These are phyloP conservation scores for Kobus ellipsiprymnus DNA, from an alignment of 2,113 vertebrate genomes.

Conservation along the genomic window DNA sequence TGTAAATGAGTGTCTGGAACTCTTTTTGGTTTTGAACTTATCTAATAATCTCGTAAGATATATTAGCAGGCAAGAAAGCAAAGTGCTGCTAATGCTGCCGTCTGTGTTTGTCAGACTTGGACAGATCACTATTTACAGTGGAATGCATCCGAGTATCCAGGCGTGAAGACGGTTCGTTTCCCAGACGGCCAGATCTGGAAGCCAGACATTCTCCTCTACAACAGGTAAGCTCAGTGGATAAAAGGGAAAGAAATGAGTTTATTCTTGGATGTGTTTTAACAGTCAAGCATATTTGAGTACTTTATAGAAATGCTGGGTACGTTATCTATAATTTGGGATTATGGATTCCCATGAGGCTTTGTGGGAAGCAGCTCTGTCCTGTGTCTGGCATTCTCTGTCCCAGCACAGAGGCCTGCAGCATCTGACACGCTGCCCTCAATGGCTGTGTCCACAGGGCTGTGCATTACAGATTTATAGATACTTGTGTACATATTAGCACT, in stretches of 20 bases:
- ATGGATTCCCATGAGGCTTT: neutral
- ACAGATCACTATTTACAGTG: slow-evolving; percentile 91
- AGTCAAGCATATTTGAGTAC: neutral
- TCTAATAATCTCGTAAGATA: neutral
- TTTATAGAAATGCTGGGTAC: neutral
- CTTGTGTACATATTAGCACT: neutral
- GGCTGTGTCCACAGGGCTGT: neutral
- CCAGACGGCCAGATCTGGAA: slow-evolving; percentile 94
- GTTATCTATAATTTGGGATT: neutral
- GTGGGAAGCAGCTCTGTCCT: neutral
- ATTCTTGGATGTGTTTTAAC: neutral
- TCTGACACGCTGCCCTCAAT: fast-evolving
- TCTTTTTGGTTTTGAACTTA: slow-evolving; percentile 9
- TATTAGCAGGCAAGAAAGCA: neutral
- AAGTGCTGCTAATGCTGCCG: slow-evolving; percentile 30
- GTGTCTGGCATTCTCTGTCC: neutral
- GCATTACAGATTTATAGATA: neutral
- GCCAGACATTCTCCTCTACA: slow-evolving; percentile 97
- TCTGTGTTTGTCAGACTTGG: slow-evolving; percentile 85
- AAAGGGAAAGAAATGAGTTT: neutral
- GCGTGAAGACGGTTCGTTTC: slow-evolving; percentile 90
- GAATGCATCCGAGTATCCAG: slow-evolving; percentile 89
- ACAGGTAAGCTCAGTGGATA: slow-evolving; percentile 84
- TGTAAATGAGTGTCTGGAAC: slow-evolving; percentile 47
- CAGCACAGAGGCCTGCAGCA: neutral